Conservation (phyloP, 2,797 vertebrate genomes). For the Diplodus sargus region DNA sequence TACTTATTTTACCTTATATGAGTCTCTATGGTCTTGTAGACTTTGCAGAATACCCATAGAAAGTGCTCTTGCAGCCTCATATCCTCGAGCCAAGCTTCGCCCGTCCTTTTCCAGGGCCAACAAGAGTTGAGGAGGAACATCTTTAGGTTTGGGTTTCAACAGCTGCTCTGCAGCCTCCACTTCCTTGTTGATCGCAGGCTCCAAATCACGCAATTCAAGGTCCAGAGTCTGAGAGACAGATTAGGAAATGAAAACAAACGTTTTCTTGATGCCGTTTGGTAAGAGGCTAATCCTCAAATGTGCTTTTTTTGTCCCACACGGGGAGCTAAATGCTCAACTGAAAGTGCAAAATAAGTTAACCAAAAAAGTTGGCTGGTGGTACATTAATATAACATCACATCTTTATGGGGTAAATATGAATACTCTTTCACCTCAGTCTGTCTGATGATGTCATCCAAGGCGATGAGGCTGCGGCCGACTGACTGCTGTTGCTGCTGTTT, state of each 20-base stretch:
- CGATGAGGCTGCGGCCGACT: slow-evolving; percentile 79
- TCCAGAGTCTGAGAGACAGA: slow-evolving; percentile 84
- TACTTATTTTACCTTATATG: slow-evolving; percentile 84
- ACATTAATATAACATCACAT: not conserved
- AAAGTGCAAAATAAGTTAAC: slow-evolving; percentile 1
- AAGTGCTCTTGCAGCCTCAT: slow-evolving; percentile 83
- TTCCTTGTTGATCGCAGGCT: slow-evolving; percentile 86
- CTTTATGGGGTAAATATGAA: not conserved
- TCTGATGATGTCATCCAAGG: slow-evolving; percentile 87
- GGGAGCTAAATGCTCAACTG: not conserved
- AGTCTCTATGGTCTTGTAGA: slow-evolving; percentile 83
- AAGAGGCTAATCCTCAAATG: slow-evolving; percentile 45
- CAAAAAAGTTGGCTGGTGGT: not conserved
- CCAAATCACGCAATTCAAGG: slow-evolving; percentile 88
- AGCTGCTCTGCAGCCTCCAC: slow-evolving; percentile 86
- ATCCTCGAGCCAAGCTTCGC: slow-evolving; percentile 90
- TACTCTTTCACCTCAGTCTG: slow-evolving; percentile 87
- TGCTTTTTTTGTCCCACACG: slow-evolving; percentile 13
- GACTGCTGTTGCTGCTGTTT: slow-evolving; percentile 89
- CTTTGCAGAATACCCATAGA: slow-evolving; percentile 84
- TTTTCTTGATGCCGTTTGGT: slow-evolving; percentile 18
- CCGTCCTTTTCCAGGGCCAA: slow-evolving; percentile 93
- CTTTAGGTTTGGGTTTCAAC: slow-evolving; percentile 82
- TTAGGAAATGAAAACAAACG: slow-evolving; percentile 49
- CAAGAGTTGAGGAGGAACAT: slow-evolving; percentile 92